These are phyloP conservation scores for Camponotus floridanus DNA, from an alignment of 1,140 invertebrate genomes.

Conservation along the genomic window DNA sequence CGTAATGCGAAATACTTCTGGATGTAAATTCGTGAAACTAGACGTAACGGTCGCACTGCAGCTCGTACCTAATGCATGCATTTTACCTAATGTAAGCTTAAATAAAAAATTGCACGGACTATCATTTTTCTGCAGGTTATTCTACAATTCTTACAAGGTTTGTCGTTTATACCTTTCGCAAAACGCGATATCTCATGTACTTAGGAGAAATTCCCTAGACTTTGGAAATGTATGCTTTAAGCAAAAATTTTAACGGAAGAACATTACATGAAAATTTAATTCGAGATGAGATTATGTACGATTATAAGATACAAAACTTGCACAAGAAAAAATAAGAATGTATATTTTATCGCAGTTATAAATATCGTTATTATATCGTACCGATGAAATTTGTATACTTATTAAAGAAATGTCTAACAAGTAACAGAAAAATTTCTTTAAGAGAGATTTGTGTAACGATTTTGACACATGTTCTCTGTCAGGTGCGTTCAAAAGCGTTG, in stretches of 20 bases:
- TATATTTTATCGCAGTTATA: too few relatives aligned
- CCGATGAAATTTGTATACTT: not conserved
- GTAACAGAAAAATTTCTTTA: not conserved
- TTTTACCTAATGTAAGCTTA: constrained; percentile 50
- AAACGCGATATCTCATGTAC: not conserved
- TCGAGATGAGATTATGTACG: not conserved
- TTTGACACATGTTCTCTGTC: constrained; percentile 8
- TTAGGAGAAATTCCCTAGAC: not conserved
- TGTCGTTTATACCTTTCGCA: constrained; percentile 23
- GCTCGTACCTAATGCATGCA: constrained; percentile 31
- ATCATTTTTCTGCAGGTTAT: constrained; percentile 24
- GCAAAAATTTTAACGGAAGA: not conserved
- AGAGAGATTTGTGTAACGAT: not conserved
- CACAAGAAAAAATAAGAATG: not conserved
- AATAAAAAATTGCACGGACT: constrained; percentile 50
- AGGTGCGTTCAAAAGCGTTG: constrained; percentile 14
- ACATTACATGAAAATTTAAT: constrained; percentile 11
- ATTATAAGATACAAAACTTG: not conserved
- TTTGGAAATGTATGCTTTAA: constrained; percentile 7
- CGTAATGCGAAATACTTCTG: constrained; percentile 48
- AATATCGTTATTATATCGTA: too few relatives aligned
- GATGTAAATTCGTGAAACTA: constrained; percentile 52
- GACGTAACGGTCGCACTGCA: constrained; percentile 41
- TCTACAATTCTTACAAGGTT: constrained; percentile 34
- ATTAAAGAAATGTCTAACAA: not conserved